A percentile compares a stretch with the other conserved stretches of the same genome.
phyloP scores from a whole-genome alignment of 2,888 invertebrate genomes.

The Drosophila anceps region DNA sequence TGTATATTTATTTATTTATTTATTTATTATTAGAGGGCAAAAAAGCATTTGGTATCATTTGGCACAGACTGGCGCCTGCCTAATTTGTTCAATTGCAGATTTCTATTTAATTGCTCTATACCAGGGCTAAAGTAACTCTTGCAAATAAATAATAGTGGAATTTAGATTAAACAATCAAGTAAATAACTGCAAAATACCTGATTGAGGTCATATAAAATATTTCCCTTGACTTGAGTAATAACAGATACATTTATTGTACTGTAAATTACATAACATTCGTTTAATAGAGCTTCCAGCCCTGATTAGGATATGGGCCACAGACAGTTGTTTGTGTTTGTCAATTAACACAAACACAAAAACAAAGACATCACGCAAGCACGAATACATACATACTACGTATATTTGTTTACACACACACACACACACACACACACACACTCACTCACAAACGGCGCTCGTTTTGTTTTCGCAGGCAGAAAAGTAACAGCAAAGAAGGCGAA shows the following conservation, averaged over 20 bases:
- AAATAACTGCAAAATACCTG: too few relatives aligned
- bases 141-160: neutral
- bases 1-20: slow-evolving; percentile 10
- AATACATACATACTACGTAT: too few relatives aligned
- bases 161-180: neutral
- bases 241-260: neutral
- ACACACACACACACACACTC: slow-evolving; percentile 3
- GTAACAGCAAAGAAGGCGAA: slow-evolving; percentile 26
- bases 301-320: slow-evolving; percentile 23
- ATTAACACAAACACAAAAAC: slow-evolving; percentile 13
- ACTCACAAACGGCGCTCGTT: slow-evolving; percentile 14
- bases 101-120: neutral
- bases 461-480: slow-evolving; percentile 34
- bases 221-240: too few relatives aligned
- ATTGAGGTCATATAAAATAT: neutral
- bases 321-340: slow-evolving; percentile 21
- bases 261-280: neutral
- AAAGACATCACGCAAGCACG: neutral
- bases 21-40: neutral
- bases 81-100: slow-evolving; percentile 22
- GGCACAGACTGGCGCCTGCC: neutral
- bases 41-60: neutral
- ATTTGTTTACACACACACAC: neutral
- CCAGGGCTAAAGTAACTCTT: slow-evolving; percentile 9
- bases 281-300: slow-evolving; percentile 13